Conservation (phyloP, 1,140 invertebrate genomes). For the Phymorhynchus buccinoides region DNA sequence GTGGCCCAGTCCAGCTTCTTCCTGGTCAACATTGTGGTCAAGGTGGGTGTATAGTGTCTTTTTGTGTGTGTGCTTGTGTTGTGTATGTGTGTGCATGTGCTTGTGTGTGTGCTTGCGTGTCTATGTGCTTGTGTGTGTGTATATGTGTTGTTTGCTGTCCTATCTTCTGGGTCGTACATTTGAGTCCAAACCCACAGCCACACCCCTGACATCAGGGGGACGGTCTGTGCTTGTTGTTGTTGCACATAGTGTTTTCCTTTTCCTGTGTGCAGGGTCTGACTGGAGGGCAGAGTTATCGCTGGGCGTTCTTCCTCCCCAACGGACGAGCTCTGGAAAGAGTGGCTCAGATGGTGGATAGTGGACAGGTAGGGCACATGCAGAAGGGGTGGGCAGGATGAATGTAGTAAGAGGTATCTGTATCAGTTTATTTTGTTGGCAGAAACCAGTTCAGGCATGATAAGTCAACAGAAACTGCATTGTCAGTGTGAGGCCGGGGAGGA, state of each 20-base stretch:
- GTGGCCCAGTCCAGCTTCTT: conserved; percentile 61
- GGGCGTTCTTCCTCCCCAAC: conserved; percentile 86
- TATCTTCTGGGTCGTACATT: too few species aligned
- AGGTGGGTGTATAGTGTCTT: background rate
- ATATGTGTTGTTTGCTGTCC: too few species aligned
- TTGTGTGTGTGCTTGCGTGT: too few species aligned
- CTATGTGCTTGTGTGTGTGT: too few species aligned
- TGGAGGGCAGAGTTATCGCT: conserved; percentile 79
- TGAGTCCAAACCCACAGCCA: too few species aligned
- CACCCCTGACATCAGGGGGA: background rate
- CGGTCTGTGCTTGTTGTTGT: background rate
- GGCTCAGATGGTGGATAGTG: conserved; percentile 76
- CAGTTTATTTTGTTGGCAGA: too few species aligned
- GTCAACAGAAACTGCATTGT: too few species aligned
- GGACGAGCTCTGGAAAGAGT: conserved; percentile 75
- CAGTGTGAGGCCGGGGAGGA: too few species aligned
- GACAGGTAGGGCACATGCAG: conserved; percentile 77
- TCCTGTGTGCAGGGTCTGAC: conserved; percentile 62
- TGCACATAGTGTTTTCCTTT: background rate
- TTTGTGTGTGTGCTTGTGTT: background rate
- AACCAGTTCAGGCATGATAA: too few species aligned
- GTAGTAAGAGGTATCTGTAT: background rate
- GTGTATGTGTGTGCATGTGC: background rate
- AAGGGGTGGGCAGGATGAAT: background rate
- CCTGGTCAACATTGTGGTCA: conserved; percentile 57